Conservation (phyloP, 2,113 vertebrate species). For the Arenaria interpres region DNA sequence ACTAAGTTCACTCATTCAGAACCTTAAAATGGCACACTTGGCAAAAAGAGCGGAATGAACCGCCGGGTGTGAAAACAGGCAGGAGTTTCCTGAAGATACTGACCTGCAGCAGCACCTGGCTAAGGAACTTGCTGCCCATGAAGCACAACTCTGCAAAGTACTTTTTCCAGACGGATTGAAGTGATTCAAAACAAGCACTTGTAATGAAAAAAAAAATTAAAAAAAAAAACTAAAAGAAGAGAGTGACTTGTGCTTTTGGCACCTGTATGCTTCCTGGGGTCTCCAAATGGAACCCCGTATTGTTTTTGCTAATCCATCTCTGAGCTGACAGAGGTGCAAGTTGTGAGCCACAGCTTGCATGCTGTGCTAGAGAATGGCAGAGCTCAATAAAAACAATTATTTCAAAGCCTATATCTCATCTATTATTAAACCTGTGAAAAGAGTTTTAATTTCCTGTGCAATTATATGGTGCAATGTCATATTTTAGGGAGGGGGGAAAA, state of each 20-base stretch:
- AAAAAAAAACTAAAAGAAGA: not conserved
- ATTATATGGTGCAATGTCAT: conserved; percentile 76
- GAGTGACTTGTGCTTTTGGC: conserved; percentile 27
- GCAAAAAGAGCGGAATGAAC: not conserved
- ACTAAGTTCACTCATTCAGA: not conserved
- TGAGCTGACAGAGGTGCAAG: conserved; percentile 57
- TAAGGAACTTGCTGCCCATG: not conserved
- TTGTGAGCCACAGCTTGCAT: conserved; percentile 61
- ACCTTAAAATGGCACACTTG: not conserved
- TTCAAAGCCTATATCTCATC: conserved; percentile 75
- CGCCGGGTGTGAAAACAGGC: not conserved
- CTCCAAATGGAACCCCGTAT: conserved; percentile 27
- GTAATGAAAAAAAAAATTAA: not conserved
- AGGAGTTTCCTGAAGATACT: not conserved
- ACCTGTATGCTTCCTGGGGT: conserved; percentile 50
- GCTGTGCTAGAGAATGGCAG: conserved; percentile 59
- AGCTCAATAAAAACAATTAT: conserved; percentile 81
- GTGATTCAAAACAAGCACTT: not conserved
- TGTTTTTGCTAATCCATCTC: conserved; percentile 63
- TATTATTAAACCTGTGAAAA: conserved; percentile 81
- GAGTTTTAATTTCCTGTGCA: conserved; percentile 83
- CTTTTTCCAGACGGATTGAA: not conserved
- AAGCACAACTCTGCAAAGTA: not conserved
- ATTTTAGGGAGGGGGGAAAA: not conserved
- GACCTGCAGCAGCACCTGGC: not conserved